These are phyloP conservation scores for Theonella swinhoei DNA, from an alignment of 37 sponge, comb jelly and placozoan genomes.

Conservation along the genomic window DNA sequence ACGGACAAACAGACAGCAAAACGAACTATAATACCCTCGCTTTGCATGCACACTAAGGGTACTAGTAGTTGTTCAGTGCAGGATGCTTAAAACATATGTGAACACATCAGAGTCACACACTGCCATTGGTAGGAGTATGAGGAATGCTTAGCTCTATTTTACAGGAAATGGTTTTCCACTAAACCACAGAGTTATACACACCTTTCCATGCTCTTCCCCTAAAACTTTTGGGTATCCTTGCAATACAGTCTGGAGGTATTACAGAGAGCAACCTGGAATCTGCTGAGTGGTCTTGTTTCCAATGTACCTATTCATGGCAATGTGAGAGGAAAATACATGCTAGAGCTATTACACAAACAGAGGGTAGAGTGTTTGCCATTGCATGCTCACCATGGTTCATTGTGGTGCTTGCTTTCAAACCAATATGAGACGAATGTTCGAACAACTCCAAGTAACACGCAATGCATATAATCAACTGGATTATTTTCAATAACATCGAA, in stretches of 20 bases:
- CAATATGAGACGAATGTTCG: neutral
- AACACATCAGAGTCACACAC: too few relatives aligned
- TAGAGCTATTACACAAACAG: neutral
- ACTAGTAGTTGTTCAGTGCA: too few relatives aligned
- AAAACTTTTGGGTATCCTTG: conserved; percentile 5
- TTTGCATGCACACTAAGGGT: too few relatives aligned
- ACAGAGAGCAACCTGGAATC: neutral
- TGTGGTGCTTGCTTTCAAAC: conserved; percentile 29
- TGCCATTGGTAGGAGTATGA: too few relatives aligned
- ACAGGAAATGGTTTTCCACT: too few relatives aligned
- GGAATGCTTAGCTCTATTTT: too few relatives aligned
- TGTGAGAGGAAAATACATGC: neutral
- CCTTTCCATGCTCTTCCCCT: neutral
- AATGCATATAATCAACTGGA: conserved; percentile 44
- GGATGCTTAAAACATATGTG: too few relatives aligned
- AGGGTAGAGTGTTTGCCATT: too few relatives aligned
- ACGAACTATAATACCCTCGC: too few relatives aligned
- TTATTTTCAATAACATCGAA: conserved; percentile 16
- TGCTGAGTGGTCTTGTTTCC: conserved; percentile 7
- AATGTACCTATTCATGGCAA: conserved; percentile 21
- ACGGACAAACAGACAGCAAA: too few relatives aligned
- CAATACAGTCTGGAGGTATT: conserved; percentile 21
- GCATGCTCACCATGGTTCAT: conserved; percentile 5
- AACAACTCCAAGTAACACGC: conserved; percentile 8
- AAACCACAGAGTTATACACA: too few relatives aligned